Evolutionary conservation across 2,888 invertebrate genomes (phyloP).

Genomic region (Megastigmus dorsalis): DNA sequence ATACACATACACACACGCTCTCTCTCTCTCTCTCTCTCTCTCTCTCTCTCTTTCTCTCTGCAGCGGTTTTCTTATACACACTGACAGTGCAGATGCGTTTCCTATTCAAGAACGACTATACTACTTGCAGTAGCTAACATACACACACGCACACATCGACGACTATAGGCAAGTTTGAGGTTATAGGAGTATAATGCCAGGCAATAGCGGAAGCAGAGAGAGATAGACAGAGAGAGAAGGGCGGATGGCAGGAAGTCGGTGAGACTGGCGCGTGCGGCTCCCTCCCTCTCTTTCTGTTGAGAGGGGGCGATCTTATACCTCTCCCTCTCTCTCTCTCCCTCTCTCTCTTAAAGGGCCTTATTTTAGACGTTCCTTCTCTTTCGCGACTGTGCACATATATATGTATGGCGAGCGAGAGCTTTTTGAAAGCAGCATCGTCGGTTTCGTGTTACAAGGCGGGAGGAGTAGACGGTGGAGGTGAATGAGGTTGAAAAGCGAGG

Average conservation of each 20-base stretch:
- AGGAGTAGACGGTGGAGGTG: too few relatives aligned
- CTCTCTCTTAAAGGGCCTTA: conserved; percentile 8
- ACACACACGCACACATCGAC: conserved; percentile 1
- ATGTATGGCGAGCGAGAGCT: too few relatives aligned
- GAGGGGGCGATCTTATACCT: not conserved
- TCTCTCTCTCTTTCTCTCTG: conserved; percentile 3
- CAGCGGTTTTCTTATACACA: not conserved
- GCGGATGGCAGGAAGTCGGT: conserved; percentile 73
- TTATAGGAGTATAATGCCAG: conserved; percentile 65
- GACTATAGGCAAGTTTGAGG: not conserved
- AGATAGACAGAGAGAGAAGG: conserved; percentile 72
- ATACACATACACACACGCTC: too few relatives aligned
- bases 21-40: conserved; percentile 58
- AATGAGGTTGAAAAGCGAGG: too few relatives aligned
- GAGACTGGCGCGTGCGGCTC: conserved; percentile 71
- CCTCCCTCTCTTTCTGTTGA: not conserved
- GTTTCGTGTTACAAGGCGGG: too few relatives aligned
- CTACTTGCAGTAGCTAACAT: too few relatives aligned
- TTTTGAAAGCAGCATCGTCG: too few relatives aligned
- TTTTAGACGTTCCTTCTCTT: conserved; percentile 9
- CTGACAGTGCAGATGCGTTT: conserved; percentile 60
- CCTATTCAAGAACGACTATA: conserved; percentile 46
- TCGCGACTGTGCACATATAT: too few relatives aligned
- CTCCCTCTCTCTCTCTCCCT: not conserved
- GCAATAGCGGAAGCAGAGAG: conserved; percentile 64